Base-by-base conservation (phyloP, 1,140 invertebrate genomes). In the Phthorimaea operculella region DNA sequence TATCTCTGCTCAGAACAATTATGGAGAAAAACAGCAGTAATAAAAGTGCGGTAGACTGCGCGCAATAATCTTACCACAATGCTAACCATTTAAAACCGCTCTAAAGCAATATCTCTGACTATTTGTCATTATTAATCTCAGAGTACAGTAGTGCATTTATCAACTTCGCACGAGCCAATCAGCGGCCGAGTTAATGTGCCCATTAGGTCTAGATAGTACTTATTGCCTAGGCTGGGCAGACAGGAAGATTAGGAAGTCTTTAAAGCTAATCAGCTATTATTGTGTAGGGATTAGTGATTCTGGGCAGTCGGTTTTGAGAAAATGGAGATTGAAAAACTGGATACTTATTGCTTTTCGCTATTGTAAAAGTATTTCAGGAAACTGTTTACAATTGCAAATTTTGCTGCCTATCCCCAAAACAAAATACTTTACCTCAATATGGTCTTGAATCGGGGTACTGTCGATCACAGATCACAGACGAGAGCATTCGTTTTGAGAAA, bases 121-220 rank as follows among this genome's bases (percentile, higher is more conserved):
- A 21, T 57, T 57, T 52, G 56, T 57, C 51, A 57, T 33, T 49
- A 57, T 57, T 49, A 52, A 57, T 57, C 56, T 57, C 48, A 16
- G 11, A n/a, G 53, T 33, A 39, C 12, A 18, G 36, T 45, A 28
- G 39, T 12, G 18, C 52, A 45, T 53, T 53, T 52, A 52, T 51
- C 33, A 6, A 7, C 6, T 28, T 17, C 28, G 21, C 21, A 12
- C 42, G 11, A 39, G 52, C 42, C 44, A 54, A 44, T 33, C 15
- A 21, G 52, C 21, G 33, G 12, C 39, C 42, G 39, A 39, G 34
- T 52, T 36, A 42, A 42, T 39, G 34, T 33, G 15, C n/a, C 12
- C 36, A 39, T 39, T 39, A 39, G 36, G 10, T 12, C 50, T 34
- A 51, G 9, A 34, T 39, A 52, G 17, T 39, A n/a, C n/a, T n/a